Evolutionary conservation across 2,113 vertebrate genomes (phyloP).

Genomic region (Actenoides hombroni): DNA sequence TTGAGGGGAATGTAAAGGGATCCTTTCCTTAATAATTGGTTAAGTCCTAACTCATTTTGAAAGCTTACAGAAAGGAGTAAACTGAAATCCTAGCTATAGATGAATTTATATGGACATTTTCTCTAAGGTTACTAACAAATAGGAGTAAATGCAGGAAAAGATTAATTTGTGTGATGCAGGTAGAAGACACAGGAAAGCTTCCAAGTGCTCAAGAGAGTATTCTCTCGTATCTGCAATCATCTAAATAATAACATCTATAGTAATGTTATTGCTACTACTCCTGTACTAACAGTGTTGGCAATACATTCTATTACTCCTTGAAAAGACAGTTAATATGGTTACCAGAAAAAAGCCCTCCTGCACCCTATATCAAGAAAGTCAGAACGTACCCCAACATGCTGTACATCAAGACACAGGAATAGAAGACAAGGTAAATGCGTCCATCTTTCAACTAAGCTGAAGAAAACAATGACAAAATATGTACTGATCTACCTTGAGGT

Average conservation of each 20-base stretch:
- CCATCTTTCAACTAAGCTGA: background rate
- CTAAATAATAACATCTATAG: background rate
- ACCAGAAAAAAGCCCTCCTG: background rate
- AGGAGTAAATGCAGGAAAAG: background rate
- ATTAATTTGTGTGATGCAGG: background rate
- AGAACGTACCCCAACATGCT: background rate
- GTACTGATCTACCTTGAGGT: background rate
- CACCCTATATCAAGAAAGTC: background rate
- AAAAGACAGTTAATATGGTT: background rate
- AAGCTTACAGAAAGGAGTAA: background rate
- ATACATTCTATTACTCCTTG: background rate
- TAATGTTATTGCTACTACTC: background rate
- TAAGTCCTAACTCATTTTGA: background rate
- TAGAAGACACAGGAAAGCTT: background rate
- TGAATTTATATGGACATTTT: background rate
- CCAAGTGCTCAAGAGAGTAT: background rate
- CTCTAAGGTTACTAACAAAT: background rate
- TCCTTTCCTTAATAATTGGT: slow-evolving; percentile 18
- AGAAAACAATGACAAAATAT: background rate
- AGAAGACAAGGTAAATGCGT: background rate
- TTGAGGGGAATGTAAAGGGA: background rate
- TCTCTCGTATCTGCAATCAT: background rate
- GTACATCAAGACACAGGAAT: background rate
- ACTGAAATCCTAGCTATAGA: background rate
- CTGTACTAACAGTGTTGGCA: background rate